Percentiles rank a stretch among this genome's conserved stretches.
Conservation (phyloP, 2,113 vertebrate species). For the Semicossyphus pulcher region DNA sequence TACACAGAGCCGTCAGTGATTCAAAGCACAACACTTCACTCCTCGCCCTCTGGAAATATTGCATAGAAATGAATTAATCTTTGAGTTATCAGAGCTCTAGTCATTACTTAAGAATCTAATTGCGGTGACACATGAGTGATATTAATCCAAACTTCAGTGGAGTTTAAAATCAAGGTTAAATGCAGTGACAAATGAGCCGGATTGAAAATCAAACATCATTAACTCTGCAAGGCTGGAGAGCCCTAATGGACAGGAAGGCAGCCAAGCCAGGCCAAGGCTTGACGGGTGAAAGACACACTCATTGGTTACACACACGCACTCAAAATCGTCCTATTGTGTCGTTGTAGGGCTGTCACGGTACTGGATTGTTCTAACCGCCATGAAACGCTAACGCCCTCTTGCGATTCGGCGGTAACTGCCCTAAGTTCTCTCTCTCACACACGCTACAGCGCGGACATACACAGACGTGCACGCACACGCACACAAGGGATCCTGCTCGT, state of each 20-base stretch:
- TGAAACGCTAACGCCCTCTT: no score
- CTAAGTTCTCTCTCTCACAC: no score
- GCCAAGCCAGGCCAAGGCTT: slow-evolving; percentile 9
- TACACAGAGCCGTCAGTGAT: no score
- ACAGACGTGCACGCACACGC: no score
- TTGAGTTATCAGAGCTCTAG: slow-evolving; percentile 21
- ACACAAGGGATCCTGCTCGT: no score
- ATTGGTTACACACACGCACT: neutral
- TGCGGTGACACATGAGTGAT: slow-evolving; percentile 35
- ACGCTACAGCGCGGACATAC: no score
- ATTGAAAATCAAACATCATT: slow-evolving; percentile 55
- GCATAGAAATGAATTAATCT: neutral
- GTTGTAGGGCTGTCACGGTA: no score
- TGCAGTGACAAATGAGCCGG: slow-evolving; percentile 57
- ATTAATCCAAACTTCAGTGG: slow-evolving; percentile 40
- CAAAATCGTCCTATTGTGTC: neutral
- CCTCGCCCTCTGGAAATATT: neutral
- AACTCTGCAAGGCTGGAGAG: slow-evolving; percentile 30
- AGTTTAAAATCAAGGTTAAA: slow-evolving; percentile 59
- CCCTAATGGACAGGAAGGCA: slow-evolving; percentile 35
- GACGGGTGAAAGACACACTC: slow-evolving; percentile 40
- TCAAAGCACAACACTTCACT: neutral
- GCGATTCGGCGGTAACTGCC: no score
- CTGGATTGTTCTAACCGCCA: no score
- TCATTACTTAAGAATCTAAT: slow-evolving; percentile 26